Conservation (phyloP, 2,113 vertebrate species). For the Himantopus leucocephalus region DNA sequence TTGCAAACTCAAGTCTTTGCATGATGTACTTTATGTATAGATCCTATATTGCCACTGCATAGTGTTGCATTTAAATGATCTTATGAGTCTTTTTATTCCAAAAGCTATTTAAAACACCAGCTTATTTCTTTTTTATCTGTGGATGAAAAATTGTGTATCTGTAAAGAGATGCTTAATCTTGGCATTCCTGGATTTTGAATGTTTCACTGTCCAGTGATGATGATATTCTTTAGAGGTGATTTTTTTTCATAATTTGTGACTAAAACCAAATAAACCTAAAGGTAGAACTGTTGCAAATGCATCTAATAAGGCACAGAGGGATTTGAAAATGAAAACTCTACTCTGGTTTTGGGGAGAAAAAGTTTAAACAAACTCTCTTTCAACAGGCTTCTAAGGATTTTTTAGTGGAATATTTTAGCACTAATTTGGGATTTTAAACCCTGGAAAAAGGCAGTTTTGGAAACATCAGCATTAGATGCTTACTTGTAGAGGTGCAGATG, state of each 20-base stretch:
- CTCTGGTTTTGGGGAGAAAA: neutral
- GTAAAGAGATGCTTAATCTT: neutral
- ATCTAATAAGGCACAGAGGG: neutral
- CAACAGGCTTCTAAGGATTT: neutral
- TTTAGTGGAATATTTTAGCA: neutral
- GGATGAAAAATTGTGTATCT: neutral
- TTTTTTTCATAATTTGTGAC: neutral
- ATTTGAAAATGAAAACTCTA: neutral
- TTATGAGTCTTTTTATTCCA: neutral
- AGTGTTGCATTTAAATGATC: neutral
- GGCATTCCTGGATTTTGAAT: neutral
- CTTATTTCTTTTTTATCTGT: neutral
- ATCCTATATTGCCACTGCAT: neutral
- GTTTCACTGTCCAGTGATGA: neutral
- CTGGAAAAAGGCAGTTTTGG: neutral
- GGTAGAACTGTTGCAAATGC: neutral
- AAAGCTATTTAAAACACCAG: neutral
- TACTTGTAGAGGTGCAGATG: neutral
- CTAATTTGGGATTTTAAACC: neutral
- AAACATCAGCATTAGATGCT: neutral
- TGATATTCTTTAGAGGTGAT: neutral
- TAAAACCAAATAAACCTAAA: neutral
- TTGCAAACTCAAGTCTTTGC: neutral
- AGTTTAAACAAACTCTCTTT: neutral
- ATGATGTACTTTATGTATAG: neutral